Conservation (phyloP, 1,140 invertebrate genomes). For the Brachionus paranguensis region DNA sequence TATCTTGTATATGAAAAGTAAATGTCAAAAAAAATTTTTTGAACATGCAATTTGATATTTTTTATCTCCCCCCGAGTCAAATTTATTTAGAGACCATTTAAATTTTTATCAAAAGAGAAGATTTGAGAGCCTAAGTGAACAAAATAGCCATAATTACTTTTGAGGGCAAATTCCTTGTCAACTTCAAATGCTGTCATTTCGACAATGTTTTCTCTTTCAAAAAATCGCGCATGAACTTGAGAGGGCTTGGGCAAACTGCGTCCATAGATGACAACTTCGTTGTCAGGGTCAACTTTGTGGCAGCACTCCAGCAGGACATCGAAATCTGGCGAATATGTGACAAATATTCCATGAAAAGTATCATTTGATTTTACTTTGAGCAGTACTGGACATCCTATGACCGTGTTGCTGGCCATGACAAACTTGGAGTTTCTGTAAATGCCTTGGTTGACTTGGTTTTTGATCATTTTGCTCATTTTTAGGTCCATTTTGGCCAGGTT, state of each 20-base stretch:
- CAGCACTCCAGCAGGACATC: constrained; percentile 34
- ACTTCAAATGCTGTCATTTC: constrained; percentile 26
- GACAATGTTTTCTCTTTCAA: constrained; percentile 32
- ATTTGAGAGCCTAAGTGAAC: neutral
- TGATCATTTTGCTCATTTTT: neutral
- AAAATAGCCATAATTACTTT: neutral
- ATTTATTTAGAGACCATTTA: no score
- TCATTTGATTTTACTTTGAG: constrained; percentile 35
- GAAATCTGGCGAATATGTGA: constrained; percentile 26
- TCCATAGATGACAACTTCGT: constrained; percentile 32
- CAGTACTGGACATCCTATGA: constrained; percentile 26
- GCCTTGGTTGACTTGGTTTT: neutral
- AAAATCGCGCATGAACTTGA: constrained; percentile 15
- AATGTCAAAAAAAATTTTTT: no score
- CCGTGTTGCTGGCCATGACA: neutral
- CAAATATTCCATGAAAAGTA: constrained; percentile 40
- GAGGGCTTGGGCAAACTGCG: constrained; percentile 5
- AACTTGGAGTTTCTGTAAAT: constrained; percentile 23
- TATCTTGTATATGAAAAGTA: no score
- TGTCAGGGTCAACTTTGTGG: constrained; percentile 20
- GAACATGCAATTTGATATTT: neutral
- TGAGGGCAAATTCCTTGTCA: constrained; percentile 29
- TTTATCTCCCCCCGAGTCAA: no score
- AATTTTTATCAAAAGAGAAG: no score
- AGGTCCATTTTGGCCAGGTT: constrained; percentile 28